Evolutionary conservation across 2,113 vertebrate genomes (phyloP), one percentile per base, ranked within the genome.

Genomic region (Crotalus helleri): DNA sequence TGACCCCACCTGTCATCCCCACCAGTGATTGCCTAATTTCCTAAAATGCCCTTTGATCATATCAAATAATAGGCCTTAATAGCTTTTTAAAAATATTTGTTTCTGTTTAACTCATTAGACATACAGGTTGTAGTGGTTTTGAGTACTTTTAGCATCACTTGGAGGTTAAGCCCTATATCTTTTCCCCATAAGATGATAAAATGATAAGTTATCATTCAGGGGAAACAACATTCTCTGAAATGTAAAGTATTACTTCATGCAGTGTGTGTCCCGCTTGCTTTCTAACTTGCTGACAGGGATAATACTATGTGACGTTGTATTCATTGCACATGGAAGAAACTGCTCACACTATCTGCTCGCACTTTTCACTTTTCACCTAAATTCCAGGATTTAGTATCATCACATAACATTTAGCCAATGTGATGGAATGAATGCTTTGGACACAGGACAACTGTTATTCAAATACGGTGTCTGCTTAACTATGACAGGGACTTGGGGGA

Each of bases 81-180:
- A 23, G 55, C 33, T 89, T 89, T 89, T 44, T 19, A 17, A 61
- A 29, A 61, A 59, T 1, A 59, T 59, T 29, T 87, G 24, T 53
- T 53, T 54, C 23, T 15, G 49, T 58, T 89, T 26, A 89, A 44
- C 21, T 11, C 19, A 26, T 13, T 6, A 61, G 44, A 26, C 24
- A 64, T n/a, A 2, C 4, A 58, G 5, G 49, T 19, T 23, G 24
- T 86, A 39, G 26, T 90, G 6, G 24, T 87, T 81, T 91, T 24
- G 21, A 81, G 51, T 81, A 91, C 94, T 49, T 87, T 29, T 0
- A 1, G 53, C 19, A 39, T 21, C n/a, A 90, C 19, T 85, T 61
- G 9, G 33, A 91, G 58, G 44, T 55, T 39, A 85, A 85, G 90
- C 23, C 9, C 3, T 54, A n/a, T 90, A 95, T 90, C 93, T 92